Conservation (phyloP, 2,113 vertebrate genomes). For the Labrus mixtus region DNA sequence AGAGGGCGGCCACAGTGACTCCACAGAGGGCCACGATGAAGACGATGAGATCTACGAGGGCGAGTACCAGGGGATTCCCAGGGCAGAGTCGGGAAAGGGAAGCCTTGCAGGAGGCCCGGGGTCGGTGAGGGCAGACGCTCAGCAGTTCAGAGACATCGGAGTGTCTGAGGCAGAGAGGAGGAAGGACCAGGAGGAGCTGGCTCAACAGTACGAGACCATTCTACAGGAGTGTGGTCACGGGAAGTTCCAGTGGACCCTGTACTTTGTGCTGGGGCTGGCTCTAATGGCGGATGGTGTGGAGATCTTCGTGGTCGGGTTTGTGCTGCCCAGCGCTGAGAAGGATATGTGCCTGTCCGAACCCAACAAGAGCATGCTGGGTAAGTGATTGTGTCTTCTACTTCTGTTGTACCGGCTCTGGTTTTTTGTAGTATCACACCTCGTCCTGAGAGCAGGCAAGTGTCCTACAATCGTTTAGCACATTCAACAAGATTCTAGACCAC, state of each 20-base stretch:
- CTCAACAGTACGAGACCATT: conserved; percentile 97
- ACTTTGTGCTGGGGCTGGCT: conserved; percentile 95
- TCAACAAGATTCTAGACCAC: no score
- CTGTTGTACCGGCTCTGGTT: neutral
- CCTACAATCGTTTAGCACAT: no score
- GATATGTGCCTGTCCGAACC: conserved; percentile 99
- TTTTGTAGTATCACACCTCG: no score
- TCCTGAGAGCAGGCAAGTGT: no score
- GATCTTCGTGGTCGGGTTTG: conserved; percentile 97
- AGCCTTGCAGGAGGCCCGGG: conserved; percentile 77
- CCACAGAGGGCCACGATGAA: conserved; percentile 96
- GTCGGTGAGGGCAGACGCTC: conserved; percentile 70
- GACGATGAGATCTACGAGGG: conserved; percentile 98
- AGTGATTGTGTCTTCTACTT: neutral
- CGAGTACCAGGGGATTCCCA: conserved; percentile 96
- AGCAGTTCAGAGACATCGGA: conserved; percentile 78
- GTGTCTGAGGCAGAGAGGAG: conserved; percentile 84
- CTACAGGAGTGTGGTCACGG: conserved; percentile 96
- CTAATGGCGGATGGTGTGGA: conserved; percentile 98
- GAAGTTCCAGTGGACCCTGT: conserved; percentile 97
- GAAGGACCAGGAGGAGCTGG: conserved; percentile 94
- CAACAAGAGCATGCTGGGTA: conserved; percentile 98
- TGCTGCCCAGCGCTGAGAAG: conserved; percentile 96
- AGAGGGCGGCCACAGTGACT: conserved; percentile 93
- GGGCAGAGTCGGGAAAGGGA: conserved; percentile 88